A percentile compares a stretch with the other conserved stretches of the same genome.
Conservation (phyloP, 1,140 invertebrate species). For the Drosophila miranda region DNA sequence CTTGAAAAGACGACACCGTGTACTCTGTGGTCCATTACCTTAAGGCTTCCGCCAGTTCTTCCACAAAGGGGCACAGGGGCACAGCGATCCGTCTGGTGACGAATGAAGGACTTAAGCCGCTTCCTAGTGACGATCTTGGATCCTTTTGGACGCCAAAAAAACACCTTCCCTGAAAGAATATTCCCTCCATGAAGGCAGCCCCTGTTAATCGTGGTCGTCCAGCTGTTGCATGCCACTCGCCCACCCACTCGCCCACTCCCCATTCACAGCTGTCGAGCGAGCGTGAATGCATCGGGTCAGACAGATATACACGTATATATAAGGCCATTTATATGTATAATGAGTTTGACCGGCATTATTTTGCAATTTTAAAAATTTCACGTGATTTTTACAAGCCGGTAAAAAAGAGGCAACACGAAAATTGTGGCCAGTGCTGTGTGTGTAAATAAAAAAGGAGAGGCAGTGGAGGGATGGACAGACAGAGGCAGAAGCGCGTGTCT, state of each 20-base stretch:
- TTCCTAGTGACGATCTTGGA: no score
- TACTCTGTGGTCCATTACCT: no score
- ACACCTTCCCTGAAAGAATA: no score
- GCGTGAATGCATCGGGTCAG: slow-evolving; percentile 10
- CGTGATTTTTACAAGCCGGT: slow-evolving; percentile 68
- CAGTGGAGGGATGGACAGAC: slow-evolving; percentile 4
- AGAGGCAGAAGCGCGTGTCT: slow-evolving; percentile 2
- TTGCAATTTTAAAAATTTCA: slow-evolving; percentile 67
- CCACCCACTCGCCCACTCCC: no score
- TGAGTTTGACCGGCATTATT: slow-evolving; percentile 75
- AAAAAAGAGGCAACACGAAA: slow-evolving; percentile 43
- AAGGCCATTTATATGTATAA: slow-evolving; percentile 38
- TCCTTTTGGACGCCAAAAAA: no score
- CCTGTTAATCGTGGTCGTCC: slow-evolving; percentile 9
- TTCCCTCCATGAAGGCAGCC: no score
- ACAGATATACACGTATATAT: slow-evolving; percentile 19
- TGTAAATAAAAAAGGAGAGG: slow-evolving; percentile 27
- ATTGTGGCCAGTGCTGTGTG: background rate
- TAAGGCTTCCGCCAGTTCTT: no score
- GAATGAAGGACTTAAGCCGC: no score
- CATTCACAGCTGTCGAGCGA: background rate
- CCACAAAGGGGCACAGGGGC: no score
- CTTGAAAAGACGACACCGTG: no score
- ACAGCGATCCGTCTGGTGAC: no score
- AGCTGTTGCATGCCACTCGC: slow-evolving; percentile 46